Conservation (phyloP, 2,113 vertebrate genomes). For the Menura novaehollandiae region DNA sequence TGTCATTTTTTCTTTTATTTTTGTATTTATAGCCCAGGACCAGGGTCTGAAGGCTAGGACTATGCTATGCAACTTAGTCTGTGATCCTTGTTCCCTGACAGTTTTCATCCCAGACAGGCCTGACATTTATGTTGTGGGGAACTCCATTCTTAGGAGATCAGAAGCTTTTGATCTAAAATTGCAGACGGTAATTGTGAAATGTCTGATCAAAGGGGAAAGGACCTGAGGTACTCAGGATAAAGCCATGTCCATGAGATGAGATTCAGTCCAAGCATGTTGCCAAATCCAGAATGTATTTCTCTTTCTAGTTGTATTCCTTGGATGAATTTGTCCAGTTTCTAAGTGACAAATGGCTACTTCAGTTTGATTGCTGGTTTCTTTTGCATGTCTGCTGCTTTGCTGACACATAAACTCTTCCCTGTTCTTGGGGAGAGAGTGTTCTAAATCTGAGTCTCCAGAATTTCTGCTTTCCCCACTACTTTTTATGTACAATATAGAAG, state of each 20-base stretch:
- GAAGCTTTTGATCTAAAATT: not conserved
- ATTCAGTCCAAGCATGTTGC: not conserved
- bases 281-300: not conserved
- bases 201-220: not conserved
- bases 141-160: not conserved
- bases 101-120: not conserved
- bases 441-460: not conserved
- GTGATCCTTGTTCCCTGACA: not conserved
- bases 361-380: not conserved
- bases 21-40: not conserved
- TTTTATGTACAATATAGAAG: not conserved
- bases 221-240: not conserved
- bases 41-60: not conserved
- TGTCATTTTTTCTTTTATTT: not conserved
- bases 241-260: not conserved
- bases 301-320: not conserved
- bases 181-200: not conserved
- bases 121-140: not conserved
- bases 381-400: not conserved
- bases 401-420: not conserved
- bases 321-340: not conserved
- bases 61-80: not conserved
- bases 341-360: not conserved
- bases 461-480: accelerated
- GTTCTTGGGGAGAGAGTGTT: not conserved